phyloP scores from a whole-genome alignment of 2,113 vertebrate genomes.

The Eublepharis macularius region DNA sequence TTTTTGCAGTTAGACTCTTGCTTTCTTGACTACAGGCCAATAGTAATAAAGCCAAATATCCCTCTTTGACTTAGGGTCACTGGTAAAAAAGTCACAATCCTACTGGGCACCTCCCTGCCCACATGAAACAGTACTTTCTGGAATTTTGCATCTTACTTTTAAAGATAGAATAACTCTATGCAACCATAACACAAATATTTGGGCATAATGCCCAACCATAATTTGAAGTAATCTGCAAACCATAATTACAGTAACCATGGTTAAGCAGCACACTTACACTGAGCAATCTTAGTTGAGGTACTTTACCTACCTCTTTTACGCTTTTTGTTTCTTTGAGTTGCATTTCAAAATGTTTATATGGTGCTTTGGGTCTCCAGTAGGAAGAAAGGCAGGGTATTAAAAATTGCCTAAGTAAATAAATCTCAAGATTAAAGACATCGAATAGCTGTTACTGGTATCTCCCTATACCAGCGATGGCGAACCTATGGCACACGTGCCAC shows the following conservation, averaged over 20 bases:
- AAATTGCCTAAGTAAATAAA: no score
- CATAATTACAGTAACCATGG: background rate
- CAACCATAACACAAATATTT: rapidly evolving
- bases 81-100: conserved; percentile 15
- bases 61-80: conserved; percentile 6
- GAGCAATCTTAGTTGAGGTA: background rate
- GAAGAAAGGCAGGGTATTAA: no score
- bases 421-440: background rate
- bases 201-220: background rate
- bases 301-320: background rate
- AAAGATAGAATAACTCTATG: background rate
- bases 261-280: background rate
- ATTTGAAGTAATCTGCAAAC: background rate
- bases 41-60: background rate
- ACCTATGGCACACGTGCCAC: no score
- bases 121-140: background rate
- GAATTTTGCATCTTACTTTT: conserved; percentile 17
- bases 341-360: no score
- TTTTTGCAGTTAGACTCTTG: background rate
- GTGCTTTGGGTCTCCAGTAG: no score
- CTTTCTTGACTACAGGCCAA: background rate
- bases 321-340: no score
- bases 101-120: background rate
- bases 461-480: no score
- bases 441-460: background rate